These are phyloP conservation scores for Epinephelus moara DNA, from an alignment of 2,113 vertebrate species.

Conservation along the genomic window DNA sequence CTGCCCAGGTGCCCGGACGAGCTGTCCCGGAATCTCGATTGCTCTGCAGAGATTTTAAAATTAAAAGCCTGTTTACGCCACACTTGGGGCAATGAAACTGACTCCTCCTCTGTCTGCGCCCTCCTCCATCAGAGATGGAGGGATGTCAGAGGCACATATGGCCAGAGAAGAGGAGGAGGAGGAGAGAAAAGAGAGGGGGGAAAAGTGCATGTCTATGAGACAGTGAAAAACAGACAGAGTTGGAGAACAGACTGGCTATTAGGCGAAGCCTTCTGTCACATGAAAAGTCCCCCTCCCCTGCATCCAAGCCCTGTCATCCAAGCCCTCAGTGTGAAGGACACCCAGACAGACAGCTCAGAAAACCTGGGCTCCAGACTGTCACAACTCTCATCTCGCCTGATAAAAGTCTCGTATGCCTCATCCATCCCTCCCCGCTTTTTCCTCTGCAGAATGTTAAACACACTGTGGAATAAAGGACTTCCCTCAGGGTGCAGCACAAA, in stretches of 20 bases:
- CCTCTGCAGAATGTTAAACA: constrained; percentile 59
- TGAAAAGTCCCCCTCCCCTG: constrained; percentile 46
- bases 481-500: constrained; percentile 8
- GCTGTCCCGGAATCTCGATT: constrained; percentile 44
- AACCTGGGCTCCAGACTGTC: constrained; percentile 66
- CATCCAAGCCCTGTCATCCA: constrained; percentile 65
- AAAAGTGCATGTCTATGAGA: background rate
- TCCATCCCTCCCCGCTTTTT: constrained; percentile 2
- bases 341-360: constrained; percentile 66
- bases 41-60: constrained; percentile 59
- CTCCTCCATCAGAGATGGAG: constrained; percentile 37
- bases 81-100: constrained; percentile 5
- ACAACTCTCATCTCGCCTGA: constrained; percentile 63
- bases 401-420: constrained; percentile 57
- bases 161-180: constrained; percentile 29
- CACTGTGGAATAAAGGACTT: constrained; percentile 44
- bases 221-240: constrained; percentile 37
- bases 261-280: constrained; percentile 78
- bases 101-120: constrained; percentile 30
- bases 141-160: constrained; percentile 49
- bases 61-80: constrained; percentile 57
- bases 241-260: constrained; percentile 77
- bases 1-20: constrained; percentile 64
- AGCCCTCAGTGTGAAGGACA: constrained; percentile 76
- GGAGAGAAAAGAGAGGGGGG: background rate